These are phyloP conservation scores for Phallusia fumigata DNA, from an alignment of 23 tunicate genomes.

Conservation along the genomic window DNA sequence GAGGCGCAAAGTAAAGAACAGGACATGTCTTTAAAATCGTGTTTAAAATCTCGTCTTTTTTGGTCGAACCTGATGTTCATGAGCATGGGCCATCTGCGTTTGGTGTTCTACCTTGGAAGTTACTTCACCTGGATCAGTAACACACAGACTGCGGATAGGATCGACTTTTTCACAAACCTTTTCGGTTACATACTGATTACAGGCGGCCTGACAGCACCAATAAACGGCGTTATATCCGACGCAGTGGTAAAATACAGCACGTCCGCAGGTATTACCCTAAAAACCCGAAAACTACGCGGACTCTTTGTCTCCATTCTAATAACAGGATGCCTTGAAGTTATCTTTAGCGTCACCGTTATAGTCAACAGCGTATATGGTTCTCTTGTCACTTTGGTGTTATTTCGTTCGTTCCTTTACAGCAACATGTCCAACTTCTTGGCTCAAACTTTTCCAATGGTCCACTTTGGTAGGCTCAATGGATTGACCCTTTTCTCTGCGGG, in stretches of 20 bases:
- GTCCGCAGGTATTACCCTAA: not conserved
- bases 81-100: not conserved
- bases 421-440: not conserved
- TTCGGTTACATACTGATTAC: not conserved
- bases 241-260: not conserved
- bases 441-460: not conserved
- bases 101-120: not conserved
- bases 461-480: not conserved
- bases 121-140: not conserved
- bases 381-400: not conserved
- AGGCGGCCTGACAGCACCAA: not conserved
- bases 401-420: not conserved
- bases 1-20: too few species aligned
- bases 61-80: not conserved
- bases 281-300: not conserved
- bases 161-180: not conserved
- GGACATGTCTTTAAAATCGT: too few species aligned
- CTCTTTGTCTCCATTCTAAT: not conserved
- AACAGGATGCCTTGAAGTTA: not conserved
- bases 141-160: not conserved
- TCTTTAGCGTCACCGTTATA: not conserved
- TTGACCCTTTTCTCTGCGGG: not conserved
- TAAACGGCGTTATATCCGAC: not conserved
- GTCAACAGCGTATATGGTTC: not conserved
- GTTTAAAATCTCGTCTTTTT: not conserved